A percentile compares a stretch with the other conserved stretches of the same genome.
These are phyloP conservation scores for Dusona sp. DNA, from an alignment of 2,888 invertebrate genomes.

Conservation along the genomic window DNA sequence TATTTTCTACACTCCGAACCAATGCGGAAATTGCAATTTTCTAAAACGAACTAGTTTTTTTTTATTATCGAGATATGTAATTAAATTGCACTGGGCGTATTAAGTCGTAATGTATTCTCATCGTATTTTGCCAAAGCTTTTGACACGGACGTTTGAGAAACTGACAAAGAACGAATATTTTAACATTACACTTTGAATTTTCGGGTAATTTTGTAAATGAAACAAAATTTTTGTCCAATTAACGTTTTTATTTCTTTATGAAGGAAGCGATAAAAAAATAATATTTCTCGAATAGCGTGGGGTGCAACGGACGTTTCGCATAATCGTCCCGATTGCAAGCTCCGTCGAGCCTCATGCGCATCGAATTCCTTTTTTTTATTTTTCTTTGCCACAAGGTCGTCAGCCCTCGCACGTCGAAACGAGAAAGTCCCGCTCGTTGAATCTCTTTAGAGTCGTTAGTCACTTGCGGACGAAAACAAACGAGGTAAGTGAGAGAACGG, in stretches of 20 bases:
- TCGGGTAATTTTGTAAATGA: neutral
- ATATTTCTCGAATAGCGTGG: neutral
- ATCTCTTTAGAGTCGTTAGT: neutral
- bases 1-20: neutral
- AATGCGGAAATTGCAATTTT: neutral
- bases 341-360: neutral
- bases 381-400: conserved; percentile 58
- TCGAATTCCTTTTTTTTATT: conserved; percentile 7
- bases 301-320: conserved; percentile 18
- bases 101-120: too few species aligned
- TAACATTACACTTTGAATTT: too few species aligned
- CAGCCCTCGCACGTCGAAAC: conserved; percentile 22
- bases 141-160: too few species aligned
- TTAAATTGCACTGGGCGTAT: neutral
- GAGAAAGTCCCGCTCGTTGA: conserved; percentile 49
- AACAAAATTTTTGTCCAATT: neutral
- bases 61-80: neutral
- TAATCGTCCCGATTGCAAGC: conserved; percentile 43
- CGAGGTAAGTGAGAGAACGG: conserved; percentile 52
- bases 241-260: neutral
- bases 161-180: too few species aligned
- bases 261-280: neutral
- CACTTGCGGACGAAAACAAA: conserved; percentile 54
- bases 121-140: too few species aligned
- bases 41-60: neutral